Percentiles rank a stretch among this genome's conserved stretches.
Evolutionary conservation across 1,140 invertebrate genomes (phyloP).

Genomic region (Saccostrea glomerata): DNA sequence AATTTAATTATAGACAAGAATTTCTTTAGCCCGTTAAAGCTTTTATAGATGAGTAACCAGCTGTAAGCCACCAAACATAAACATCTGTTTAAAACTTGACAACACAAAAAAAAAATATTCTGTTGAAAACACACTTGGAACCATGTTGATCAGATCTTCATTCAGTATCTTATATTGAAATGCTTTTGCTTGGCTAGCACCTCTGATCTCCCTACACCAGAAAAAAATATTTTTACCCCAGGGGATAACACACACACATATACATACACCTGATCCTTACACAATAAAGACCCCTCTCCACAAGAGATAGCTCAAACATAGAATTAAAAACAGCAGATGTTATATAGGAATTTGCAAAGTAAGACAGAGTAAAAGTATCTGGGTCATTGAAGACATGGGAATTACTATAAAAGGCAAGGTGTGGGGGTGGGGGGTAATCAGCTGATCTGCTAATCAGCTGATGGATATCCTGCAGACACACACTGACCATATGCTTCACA

Average conservation of each 20-base stretch:
- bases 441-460: constrained; percentile 9
- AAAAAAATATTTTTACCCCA: neutral
- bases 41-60: constrained; percentile 13
- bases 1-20: neutral
- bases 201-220: neutral
- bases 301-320: neutral
- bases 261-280: neutral
- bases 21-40: neutral
- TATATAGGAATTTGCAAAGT: neutral
- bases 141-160: neutral
- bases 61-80: neutral
- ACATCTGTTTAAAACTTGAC: constrained; percentile 7
- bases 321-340: neutral
- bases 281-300: neutral
- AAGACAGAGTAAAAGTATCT: neutral
- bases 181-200: neutral
- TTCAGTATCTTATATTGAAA: neutral
- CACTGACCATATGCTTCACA: neutral
- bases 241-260: neutral
- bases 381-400: constrained; percentile 1
- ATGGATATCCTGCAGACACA: constrained; percentile 30
- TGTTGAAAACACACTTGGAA: neutral
- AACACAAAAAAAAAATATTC: neutral
- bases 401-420: neutral
- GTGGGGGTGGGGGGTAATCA: neutral